A percentile compares a stretch with the other conserved stretches of the same genome.
phyloP scores from a whole-genome alignment of 2,888 invertebrate genomes.

The Pristionchus mayeri region DNA sequence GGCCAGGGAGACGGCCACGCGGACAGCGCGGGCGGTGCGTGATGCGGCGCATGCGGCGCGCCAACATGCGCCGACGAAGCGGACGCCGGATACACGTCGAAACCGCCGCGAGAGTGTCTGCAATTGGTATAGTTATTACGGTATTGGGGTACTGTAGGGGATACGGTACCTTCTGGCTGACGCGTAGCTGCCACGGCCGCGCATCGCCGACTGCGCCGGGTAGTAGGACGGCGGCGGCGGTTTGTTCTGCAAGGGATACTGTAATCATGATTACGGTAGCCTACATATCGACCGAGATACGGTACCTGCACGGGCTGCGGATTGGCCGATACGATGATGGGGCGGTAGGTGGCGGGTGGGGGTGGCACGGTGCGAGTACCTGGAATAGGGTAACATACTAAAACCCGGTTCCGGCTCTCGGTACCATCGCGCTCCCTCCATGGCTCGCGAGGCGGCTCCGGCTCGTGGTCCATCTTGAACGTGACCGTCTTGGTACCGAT shows the following conservation, averaged over 20 bases:
- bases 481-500: conserved; percentile 1
- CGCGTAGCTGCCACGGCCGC: not conserved
- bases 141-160: no score
- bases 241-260: not conserved
- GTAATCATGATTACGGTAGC: not conserved
- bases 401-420: not conserved
- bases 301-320: not conserved
- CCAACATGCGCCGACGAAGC: no score
- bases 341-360: conserved; percentile 39
- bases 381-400: not conserved
- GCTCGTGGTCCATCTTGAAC: conserved; percentile 4
- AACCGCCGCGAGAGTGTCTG: conserved; percentile 29
- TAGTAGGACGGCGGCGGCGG: conserved; percentile 11
- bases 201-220: conserved; percentile 19
- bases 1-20: no score
- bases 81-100: conserved; percentile 24
- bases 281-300: not conserved
- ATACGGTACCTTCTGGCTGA: not conserved
- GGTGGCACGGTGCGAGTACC: conserved; percentile 10
- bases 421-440: conserved; percentile 14
- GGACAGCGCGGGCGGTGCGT: no score
- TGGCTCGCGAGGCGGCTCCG: not conserved
- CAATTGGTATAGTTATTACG: no score
- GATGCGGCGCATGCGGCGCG: no score
- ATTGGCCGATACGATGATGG: not conserved